Base-by-base conservation (phyloP, 1,140 invertebrate genomes). In the Elysia chlorotica region DNA sequence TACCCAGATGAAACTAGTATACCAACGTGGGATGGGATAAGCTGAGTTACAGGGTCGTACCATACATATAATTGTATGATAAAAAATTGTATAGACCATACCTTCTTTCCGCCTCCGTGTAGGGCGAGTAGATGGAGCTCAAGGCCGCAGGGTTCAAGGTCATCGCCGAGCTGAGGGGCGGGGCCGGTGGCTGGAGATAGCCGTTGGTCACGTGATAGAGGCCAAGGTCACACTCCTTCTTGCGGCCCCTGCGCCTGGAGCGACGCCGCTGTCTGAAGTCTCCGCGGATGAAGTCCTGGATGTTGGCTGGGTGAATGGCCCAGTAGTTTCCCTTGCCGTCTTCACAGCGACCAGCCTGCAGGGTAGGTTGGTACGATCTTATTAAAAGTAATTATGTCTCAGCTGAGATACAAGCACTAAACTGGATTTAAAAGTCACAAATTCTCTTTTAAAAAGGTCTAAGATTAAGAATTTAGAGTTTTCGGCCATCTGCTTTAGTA, bases 221-320 rank as follows among this genome's bases (percentile, higher is more conserved):
- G 30, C 80, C 78, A 17, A 83, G 36, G 48, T 84, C 84, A 54
- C 79, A 80, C 48, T 85, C 82, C 78, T 82, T 82, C 78, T 83
- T 85, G 17, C 84, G 74, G 0, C 82, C 83, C 17, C 84, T 72
- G 33, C 82, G 65, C 4, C 83, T 69, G 1, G 82, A 84, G 28
- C 84, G 76, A 21, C 83, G 71, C 61, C 84, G 74, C 70, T 83
- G 81, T 2, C 84, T 75, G 77, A 99, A 99, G 82, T 99, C 97
- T 0, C 96, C 96, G 74, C 96, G 93, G 28, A 94, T 91, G 85
- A 99, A 99, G 83, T 99, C 96, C 48, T 98, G 96, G 2, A 98
- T 88, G 86, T 98, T 99, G 0, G 96, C 96, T 0, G 96, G 96
- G 87, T 99, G 96, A 57, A 99, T 97, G 0, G 96, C 94, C 97